Conservation (phyloP, 2,113 vertebrate genomes). For the Romanogobio albipinnatus region DNA sequence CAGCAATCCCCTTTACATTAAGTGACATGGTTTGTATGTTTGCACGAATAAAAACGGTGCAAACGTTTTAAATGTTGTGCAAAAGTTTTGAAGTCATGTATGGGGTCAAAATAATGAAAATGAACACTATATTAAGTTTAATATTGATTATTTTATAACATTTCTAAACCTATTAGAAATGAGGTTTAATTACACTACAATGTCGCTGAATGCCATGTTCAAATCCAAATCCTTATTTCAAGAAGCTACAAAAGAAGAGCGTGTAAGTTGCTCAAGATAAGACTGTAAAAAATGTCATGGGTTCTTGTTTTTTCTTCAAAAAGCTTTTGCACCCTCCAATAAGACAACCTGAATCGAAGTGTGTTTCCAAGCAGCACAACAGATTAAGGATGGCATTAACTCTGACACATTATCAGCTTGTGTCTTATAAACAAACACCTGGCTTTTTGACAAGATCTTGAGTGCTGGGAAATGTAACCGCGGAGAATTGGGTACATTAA, state of each 20-base stretch:
- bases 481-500: not conserved
- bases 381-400: slow-evolving; percentile 27
- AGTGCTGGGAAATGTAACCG: slow-evolving; percentile 3
- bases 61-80: not conserved
- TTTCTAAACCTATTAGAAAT: not conserved
- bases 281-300: not conserved
- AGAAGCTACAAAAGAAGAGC: not conserved
- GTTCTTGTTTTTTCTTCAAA: slow-evolving; percentile 3
- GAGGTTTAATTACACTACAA: not conserved
- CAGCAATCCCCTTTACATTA: not conserved
- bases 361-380: slow-evolving; percentile 26
- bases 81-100: not conserved
- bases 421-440: slow-evolving; percentile 31
- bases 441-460: slow-evolving; percentile 9
- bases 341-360: not conserved
- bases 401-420: slow-evolving; percentile 39
- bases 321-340: not conserved
- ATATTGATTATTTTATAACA: not conserved
- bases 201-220: not conserved
- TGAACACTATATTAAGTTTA: not conserved
- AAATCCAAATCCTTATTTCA: not conserved
- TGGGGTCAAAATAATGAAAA: not conserved
- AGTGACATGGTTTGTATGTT: not conserved
- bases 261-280: not conserved
- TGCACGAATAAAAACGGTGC: not conserved